Evolutionary conservation across 1,140 invertebrate species (phyloP).

Genomic region (Drosophila sturtevanti): DNA sequence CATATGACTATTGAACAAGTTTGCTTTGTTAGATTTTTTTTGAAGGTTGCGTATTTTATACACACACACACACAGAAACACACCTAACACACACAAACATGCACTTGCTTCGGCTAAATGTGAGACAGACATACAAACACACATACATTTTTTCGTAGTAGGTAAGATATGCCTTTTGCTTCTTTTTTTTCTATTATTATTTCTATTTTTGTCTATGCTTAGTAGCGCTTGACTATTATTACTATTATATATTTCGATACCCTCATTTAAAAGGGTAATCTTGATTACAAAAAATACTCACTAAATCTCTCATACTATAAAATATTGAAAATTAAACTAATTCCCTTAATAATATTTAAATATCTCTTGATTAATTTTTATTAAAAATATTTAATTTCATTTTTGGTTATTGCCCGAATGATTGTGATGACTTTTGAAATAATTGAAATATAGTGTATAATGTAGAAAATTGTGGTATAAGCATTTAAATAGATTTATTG

Average conservation of each 20-base stretch:
- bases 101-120: constrained; percentile 40
- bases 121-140: constrained; percentile 45
- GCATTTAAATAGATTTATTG: too few species aligned
- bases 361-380: too few species aligned
- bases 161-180: constrained; percentile 53
- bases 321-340: too few species aligned
- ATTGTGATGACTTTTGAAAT: too few species aligned
- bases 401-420: too few species aligned
- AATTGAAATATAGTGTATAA: too few species aligned
- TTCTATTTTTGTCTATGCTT: constrained; percentile 56
- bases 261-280: not conserved
- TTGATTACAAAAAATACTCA: not conserved
- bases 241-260: constrained; percentile 20
- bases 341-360: too few species aligned
- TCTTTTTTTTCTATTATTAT: constrained; percentile 37
- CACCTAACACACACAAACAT: constrained; percentile 25
- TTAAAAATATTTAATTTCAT: too few species aligned
- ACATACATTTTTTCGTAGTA: constrained; percentile 50
- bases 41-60: constrained; percentile 81
- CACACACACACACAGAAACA: constrained; percentile 39
- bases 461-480: too few species aligned
- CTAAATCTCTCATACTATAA: not conserved
- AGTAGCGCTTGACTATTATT: constrained; percentile 58
- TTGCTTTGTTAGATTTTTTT: constrained; percentile 82
- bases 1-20: constrained; percentile 82